phyloP scores from a whole-genome alignment of 2,888 invertebrate genomes.

The Hydroisotoma schaefferi region DNA sequence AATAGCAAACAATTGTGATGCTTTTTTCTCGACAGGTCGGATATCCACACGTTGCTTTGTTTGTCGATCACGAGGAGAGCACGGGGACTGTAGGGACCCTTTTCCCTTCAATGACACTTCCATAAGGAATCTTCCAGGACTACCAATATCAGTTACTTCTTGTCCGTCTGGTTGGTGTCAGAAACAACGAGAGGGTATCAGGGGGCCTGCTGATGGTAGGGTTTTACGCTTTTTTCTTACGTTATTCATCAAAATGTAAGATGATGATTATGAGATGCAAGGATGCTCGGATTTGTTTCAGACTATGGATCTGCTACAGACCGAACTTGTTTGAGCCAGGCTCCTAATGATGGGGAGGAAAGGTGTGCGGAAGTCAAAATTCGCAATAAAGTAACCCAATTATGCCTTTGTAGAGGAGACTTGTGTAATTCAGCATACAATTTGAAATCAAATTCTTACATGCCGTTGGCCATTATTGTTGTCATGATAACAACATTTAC shows the following conservation, averaged over 20 bases:
- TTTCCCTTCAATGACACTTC: slow-evolving; percentile 75
- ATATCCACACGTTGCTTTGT: slow-evolving; percentile 71
- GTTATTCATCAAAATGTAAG: not conserved
- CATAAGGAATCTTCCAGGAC: slow-evolving; percentile 60
- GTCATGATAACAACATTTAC: too few relatives aligned
- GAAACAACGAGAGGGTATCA: slow-evolving; percentile 77
- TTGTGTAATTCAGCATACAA: slow-evolving; percentile 65
- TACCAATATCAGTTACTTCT: slow-evolving; percentile 70
- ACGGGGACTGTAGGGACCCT: slow-evolving; percentile 84
- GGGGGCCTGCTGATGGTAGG: slow-evolving; percentile 67
- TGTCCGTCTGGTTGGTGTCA: slow-evolving; percentile 92
- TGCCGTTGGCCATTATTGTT: not conserved
- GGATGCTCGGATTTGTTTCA: too few relatives aligned
- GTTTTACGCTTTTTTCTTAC: slow-evolving; percentile 3
- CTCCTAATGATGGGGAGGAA: slow-evolving; percentile 84
- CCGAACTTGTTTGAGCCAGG: slow-evolving; percentile 78
- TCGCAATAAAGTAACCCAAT: slow-evolving; percentile 72
- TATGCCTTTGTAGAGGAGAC: slow-evolving; percentile 89
- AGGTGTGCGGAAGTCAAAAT: slow-evolving; percentile 81
- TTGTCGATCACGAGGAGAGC: slow-evolving; percentile 80
- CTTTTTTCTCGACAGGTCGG: slow-evolving; percentile 49
- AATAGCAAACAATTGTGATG: not conserved
- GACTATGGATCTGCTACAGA: slow-evolving; percentile 85
- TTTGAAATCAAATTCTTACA: not conserved
- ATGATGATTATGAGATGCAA: too few relatives aligned